These are phyloP conservation scores for Arbacia lixula DNA, from an alignment of 53 echinoderm and acorn worm species.

Conservation along the genomic window DNA sequence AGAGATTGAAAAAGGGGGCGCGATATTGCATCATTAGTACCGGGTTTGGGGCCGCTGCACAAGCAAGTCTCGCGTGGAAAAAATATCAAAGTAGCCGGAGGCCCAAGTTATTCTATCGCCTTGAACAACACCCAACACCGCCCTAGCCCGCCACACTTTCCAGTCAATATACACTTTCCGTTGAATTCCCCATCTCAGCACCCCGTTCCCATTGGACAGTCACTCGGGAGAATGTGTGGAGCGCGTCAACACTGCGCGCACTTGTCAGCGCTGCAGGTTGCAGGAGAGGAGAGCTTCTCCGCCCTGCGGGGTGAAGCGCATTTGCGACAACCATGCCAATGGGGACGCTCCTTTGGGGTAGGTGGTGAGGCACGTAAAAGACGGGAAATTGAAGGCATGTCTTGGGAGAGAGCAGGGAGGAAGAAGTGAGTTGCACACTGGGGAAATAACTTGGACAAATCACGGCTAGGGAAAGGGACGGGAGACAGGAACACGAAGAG, in stretches of 20 bases:
- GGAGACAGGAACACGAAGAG: not conserved
- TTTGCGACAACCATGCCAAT: not conserved
- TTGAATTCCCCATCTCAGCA: not conserved
- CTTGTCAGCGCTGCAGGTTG: not conserved
- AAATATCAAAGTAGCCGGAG: constrained; percentile 53
- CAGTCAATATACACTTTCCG: constrained; percentile 32
- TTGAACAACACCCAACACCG: constrained; percentile 24
- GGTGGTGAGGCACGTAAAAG: constrained; percentile 20
- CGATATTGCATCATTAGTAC: constrained; percentile 30
- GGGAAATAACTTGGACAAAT: constrained; percentile 44
- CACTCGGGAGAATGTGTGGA: too few relatives aligned
- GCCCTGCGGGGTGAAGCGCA: too few relatives aligned
- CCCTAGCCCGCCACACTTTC: constrained; percentile 34
- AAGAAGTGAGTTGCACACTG: constrained; percentile 30
- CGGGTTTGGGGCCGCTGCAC: constrained; percentile 19
- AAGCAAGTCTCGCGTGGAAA: constrained; percentile 30
- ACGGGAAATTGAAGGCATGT: constrained; percentile 50
- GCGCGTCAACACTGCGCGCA: not conserved
- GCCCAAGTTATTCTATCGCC: constrained; percentile 45
- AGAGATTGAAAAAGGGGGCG: not conserved
- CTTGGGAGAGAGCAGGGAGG: constrained; percentile 6
- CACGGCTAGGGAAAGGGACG: constrained; percentile 17
- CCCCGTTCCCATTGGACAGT: constrained; percentile 4
- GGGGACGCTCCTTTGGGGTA: constrained; percentile 15
- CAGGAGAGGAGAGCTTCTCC: not conserved